Base-by-base conservation (phyloP, 2,797 vertebrate species). In the Hydrocynus forskahlii region DNA sequence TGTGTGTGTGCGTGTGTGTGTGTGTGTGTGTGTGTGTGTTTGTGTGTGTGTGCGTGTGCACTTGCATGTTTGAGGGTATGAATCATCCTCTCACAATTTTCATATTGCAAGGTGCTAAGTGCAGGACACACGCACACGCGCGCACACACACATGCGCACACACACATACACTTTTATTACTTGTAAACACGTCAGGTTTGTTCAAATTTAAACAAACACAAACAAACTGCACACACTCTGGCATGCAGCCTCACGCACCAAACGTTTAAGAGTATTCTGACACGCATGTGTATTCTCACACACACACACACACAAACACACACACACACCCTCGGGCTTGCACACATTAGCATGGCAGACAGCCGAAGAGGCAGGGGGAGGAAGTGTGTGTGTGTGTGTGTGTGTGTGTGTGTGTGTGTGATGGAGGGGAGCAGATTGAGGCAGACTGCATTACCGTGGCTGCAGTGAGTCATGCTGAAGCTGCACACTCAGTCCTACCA, bases 121-220 rank as follows among this genome's bases (percentile, higher is more conserved):
- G 59, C 67, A 64, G 68, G 57, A 76, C 64, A 77, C 79, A 70
- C 50, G 70, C 69, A 81, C 55, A 62, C 52, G 82, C 52, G 54
- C 75, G 55, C 63, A 75, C 43, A 54, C 54, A 55, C 76, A 69
- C 55, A 81, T n/a, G 59, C 43, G 54, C 21, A 54, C 29, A 67
- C 60, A 79, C 67, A 83, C 48, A 76, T 77, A 70, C 66, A 6
- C 62, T 52, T 35, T 55, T 38, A 72, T 25, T 55, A 38, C 52
- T 55, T 45, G 74, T 81, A 81, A 76, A 81, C 74, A 76, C 85
- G 76, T 76, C 81, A 87, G 89, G 79, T 83, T 87, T 86, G 85
- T 59, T 79, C 43, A 60, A 23, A 60, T 69, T 72, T 79, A 35
- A 80, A 40, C 71, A 75, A 45, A 82, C 57, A 75, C 45, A 82